Conservation (phyloP, 2,888 invertebrate genomes). For the Piscicola geometra region DNA sequence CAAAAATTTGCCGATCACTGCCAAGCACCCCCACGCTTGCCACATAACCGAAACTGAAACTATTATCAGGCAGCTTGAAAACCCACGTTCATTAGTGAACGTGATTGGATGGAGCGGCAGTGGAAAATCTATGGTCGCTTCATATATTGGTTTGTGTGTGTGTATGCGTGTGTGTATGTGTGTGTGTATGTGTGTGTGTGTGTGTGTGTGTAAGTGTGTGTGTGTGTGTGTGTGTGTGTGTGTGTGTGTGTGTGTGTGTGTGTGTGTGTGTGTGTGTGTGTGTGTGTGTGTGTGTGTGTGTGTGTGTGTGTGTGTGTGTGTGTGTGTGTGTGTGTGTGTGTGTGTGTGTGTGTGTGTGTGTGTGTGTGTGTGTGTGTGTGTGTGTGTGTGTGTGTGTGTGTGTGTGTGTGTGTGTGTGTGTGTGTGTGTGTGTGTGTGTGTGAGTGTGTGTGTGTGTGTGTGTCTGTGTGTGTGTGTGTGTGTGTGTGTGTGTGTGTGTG, state of each 20-base stretch:
- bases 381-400: no score
- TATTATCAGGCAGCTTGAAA: neutral
- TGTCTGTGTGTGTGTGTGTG: no score
- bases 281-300: slow-evolving; percentile 12
- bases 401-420: no score
- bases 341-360: neutral
- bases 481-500: no score
- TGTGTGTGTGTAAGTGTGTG: slow-evolving; percentile 2
- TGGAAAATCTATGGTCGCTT: neutral
- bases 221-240: neutral
- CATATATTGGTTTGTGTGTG: neutral
- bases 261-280: slow-evolving; percentile 15
- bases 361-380: no score
- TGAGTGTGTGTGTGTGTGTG: no score
- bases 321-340: neutral
- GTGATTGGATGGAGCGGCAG: neutral
- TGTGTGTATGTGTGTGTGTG: neutral
- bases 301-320: slow-evolving; percentile 10
- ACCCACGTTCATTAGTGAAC: neutral
- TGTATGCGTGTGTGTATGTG: neutral
- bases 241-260: slow-evolving; percentile 12
- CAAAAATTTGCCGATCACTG: neutral
- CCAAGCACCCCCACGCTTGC: neutral
- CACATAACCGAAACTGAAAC: neutral
- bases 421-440: no score